phyloP scores from a whole-genome alignment of 1,140 invertebrate species.

The Drosophila novamexicana region DNA sequence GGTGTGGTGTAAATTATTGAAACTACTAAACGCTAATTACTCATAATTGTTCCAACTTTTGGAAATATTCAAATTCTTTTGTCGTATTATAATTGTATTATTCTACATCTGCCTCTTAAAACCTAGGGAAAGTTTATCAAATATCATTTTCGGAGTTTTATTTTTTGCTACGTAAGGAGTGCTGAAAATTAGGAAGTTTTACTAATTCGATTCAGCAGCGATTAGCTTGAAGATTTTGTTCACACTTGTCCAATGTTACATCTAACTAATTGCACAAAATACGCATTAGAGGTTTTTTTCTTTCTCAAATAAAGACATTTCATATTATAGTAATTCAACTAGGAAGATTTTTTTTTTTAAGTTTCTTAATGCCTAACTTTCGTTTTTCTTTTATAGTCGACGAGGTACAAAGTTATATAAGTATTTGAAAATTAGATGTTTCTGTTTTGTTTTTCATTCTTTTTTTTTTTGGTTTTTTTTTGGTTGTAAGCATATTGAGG shows the following conservation, averaged over 20 bases:
- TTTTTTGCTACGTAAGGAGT: slow-evolving; percentile 27
- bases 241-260: slow-evolving; percentile 76
- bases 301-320: slow-evolving; percentile 58
- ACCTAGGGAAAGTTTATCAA: slow-evolving; percentile 42
- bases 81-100: slow-evolving; percentile 24
- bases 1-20: slow-evolving; percentile 76
- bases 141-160: slow-evolving; percentile 53
- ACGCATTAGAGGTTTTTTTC: slow-evolving; percentile 45
- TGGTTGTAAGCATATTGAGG: slow-evolving; percentile 80
- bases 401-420: slow-evolving; percentile 77
- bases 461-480: slow-evolving; percentile 43
- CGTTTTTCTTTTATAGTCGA: slow-evolving; percentile 63
- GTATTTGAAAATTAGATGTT: slow-evolving; percentile 51
- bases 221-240: slow-evolving; percentile 63
- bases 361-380: slow-evolving; percentile 34
- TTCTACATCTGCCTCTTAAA: slow-evolving; percentile 50
- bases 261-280: slow-evolving; percentile 58
- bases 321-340: slow-evolving; percentile 67
- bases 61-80: slow-evolving; percentile 56
- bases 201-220: slow-evolving; percentile 70
- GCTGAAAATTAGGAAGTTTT: slow-evolving; percentile 45
- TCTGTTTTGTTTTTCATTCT: slow-evolving; percentile 1
- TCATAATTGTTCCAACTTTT: slow-evolving; percentile 65
- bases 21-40: slow-evolving; percentile 69
- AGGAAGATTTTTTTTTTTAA: slow-evolving; percentile 61